Conservation (phyloP, 1,140 invertebrate genomes). For the Acromyrmex echinatior region DNA sequence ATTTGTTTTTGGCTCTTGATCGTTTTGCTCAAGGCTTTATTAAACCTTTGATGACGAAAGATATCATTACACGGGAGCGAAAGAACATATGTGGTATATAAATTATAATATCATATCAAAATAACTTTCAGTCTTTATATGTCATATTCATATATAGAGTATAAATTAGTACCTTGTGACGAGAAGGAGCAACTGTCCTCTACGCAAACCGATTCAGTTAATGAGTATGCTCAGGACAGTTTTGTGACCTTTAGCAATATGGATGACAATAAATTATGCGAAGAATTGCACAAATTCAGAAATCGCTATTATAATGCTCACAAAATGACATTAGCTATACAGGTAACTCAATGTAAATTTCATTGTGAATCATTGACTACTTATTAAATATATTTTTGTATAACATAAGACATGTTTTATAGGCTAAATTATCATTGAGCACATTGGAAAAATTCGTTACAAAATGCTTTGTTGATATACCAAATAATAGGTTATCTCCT, state of each 20-base stretch:
- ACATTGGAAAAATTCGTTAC: conserved; percentile 90
- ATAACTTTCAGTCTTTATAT: not conserved
- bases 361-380: not conserved
- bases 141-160: conserved; percentile 87
- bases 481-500: conserved; percentile 88
- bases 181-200: conserved; percentile 90
- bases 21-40: conserved; percentile 97
- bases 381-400: not conserved
- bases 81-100: conserved; percentile 94
- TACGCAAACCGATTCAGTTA: conserved; percentile 90
- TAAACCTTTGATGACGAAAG: conserved; percentile 94
- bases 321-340: conserved; percentile 94
- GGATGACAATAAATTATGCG: conserved; percentile 89
- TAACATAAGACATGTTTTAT: conserved; percentile 34
- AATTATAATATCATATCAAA: not conserved
- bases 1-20: conserved; percentile 91
- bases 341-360: conserved; percentile 84
- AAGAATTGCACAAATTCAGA: conserved; percentile 92
- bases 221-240: conserved; percentile 95
- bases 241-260: conserved; percentile 91
- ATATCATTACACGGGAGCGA: conserved; percentile 95
- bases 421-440: conserved; percentile 93
- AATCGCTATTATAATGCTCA: conserved; percentile 95
- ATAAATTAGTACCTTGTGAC: conserved; percentile 92
- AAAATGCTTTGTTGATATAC: conserved; percentile 89